Base-by-base conservation (phyloP, 1,140 invertebrate species). In the Drosophila ohnishii region DNA sequence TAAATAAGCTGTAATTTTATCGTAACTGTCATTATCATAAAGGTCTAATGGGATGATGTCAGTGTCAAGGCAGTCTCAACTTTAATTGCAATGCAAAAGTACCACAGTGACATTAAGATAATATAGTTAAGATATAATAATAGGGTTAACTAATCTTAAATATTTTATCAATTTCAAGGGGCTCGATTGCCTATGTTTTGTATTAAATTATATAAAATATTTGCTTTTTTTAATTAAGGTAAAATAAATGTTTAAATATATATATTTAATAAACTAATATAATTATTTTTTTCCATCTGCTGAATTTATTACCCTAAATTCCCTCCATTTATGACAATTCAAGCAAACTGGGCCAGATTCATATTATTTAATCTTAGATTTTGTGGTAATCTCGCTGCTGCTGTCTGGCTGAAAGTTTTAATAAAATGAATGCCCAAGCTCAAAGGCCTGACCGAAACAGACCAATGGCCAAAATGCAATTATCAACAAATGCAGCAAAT, bases 401-500 rank as follows among this genome's bases (percentile, higher is more conserved):
- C n/a, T n/a, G 14, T 35, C 55, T 45, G 7, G 14, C 14, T 25
- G 7, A 30, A 37, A 11, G 63, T 65, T 65, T 42, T 42, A 64
- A 51, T 59, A 39, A 55, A 74, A 45, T 9, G 11, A 44, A 50
- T 59, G 14, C 13, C 13, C 16, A 16, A 14, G 51, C 19, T 30
- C 66, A 66, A 70, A 70, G 62, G 66, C 28, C 19, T 34, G 22
- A 5, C 48, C n/a, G 35, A 14, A 66, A 8, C 32, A 28, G 62
- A 25, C 13, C 66, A 34, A 32, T 56, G 37, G 22, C 19, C 16
- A 65, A 80, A 75, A 62, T 70, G 44, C 65, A 80, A 80, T 75
- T 64, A 62, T 56, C 59, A 58, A 48, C 67, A 56, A 75, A 73
- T 77, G 45, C 42, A 61, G 63, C 30, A 71, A 72, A 72, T 76